Conservation (phyloP, 2,113 vertebrate genomes). For the Dicrurus megarhynchus region DNA sequence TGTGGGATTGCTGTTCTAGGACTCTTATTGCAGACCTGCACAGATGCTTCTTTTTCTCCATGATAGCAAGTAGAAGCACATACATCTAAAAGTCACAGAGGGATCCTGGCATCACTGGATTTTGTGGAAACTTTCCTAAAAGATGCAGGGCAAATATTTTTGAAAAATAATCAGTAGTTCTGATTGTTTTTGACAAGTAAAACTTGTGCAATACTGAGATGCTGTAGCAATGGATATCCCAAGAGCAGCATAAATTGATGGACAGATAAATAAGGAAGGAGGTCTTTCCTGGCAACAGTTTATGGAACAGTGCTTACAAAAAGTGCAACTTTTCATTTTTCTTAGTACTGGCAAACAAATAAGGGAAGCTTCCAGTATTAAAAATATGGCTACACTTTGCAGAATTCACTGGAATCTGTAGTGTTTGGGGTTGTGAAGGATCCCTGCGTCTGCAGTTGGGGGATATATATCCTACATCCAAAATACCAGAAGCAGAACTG, state of each 20-base stretch:
- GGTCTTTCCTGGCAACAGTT: neutral
- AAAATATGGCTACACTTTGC: neutral
- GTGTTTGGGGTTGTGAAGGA: neutral
- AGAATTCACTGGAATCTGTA: neutral
- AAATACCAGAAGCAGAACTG: neutral
- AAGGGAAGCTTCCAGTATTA: neutral
- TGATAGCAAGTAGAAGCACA: neutral
- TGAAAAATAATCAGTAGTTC: neutral
- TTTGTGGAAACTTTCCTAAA: neutral
- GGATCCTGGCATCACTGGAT: neutral
- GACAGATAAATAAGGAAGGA: neutral
- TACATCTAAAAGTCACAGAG: neutral
- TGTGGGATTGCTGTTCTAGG: neutral
- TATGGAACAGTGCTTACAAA: neutral
- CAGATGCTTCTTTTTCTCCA: neutral
- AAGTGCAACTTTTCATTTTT: neutral
- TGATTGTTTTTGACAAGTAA: neutral
- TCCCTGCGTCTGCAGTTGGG: neutral
- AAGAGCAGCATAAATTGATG: neutral
- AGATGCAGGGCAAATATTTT: neutral
- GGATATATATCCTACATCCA: neutral
- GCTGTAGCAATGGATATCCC: neutral
- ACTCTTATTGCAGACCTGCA: neutral
- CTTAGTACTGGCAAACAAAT: neutral
- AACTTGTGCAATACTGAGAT: neutral